Evolutionary conservation across 2,888 invertebrate genomes (phyloP), one percentile per base, ranked within the genome.

Genomic region (Torymus texanus): DNA sequence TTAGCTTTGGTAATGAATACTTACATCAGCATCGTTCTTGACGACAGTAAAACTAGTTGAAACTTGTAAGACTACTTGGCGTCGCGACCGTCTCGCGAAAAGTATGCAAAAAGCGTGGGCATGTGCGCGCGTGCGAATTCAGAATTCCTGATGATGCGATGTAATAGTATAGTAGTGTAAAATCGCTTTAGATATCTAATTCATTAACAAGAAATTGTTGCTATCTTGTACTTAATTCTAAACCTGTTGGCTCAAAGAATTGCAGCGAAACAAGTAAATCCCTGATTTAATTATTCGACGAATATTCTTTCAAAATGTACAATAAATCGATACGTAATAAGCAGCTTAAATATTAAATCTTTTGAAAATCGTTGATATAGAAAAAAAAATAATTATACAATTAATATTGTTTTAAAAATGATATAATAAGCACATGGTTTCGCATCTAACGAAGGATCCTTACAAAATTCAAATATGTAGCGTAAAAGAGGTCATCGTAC

Each of bases 401-500:
- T 41, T 41, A 8, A 8, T 41, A 41, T 8, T 41, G 0, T 41
- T 41, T 41, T 1, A 41, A 41, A 5, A 41, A 41, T 41, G 75
- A 70, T 76, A 70, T 41, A 41, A 41, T 29, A 29, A 29, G 1
- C 3, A 4, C 29, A 29, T 8, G 0, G 29, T 29, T 29, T 29
- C 29, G 29, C 3, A 29, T 63, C 51, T 11, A 50, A 50, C 18
- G 12, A 70, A 70, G 21, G 21, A 70, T 70, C 68, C 68, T 70
- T 63, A 62, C 59, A 68, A 67, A 62, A 62, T 62, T 24, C 14
- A 62, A 75, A 75, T 75, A 68, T 62, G 16, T 68, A 11, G 61
- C 55, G 41, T 75, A 62, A 65, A 68, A 75, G 59, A 55, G 71
- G 67, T 71, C 72, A 80, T 81, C 55, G 55, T 67, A 50, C 14